Evolutionary conservation across 2,888 invertebrate genomes (phyloP), one percentile per base, ranked within the genome.

Genomic region (Coenonympha arcania): DNA sequence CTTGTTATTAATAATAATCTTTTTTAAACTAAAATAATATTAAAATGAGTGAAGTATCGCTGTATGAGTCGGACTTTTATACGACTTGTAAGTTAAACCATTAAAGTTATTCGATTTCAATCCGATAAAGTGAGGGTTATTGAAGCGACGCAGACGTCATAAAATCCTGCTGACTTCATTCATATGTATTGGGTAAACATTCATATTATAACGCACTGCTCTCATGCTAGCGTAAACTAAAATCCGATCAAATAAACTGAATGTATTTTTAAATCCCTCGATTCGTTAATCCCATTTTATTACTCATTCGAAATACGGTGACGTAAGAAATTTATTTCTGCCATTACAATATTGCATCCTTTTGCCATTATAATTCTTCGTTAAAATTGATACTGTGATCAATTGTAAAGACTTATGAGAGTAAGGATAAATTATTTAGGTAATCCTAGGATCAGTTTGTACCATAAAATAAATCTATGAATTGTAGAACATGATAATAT

Each of bases 41-140:
- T n/a, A n/a, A n/a, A n/a, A n/a, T n/a, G n/a, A 34, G 15, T 34
- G 40, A 39, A 36, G 28, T 36, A 28, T 44, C 24, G 19, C 16
- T 18, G 19, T 6, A n/a, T 6, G 30, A 18, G 9, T 28, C 30
- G 15, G 9, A 40, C 26, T 40, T 16, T 9, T 13, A 4, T 24
- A 41, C 31, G 15, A 33, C 15, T 13, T 33, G 22, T 33, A 22
- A 43, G 22, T 33, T 15, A 43, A 31, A 15, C 43, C 11, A 33
- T 31, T 42, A 15, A 22, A 43, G 42, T 50, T 71, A 74, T 75
- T 74, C 68, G 70, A 73, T 69, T 71, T 71, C 69, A 60, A 58
- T 58, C 31, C 41, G 44, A 28, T 39, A 45, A 37, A 45, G 19
- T 16, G 40, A 43, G 43, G 31, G 43, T 50, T 48, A 49, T 51